These are phyloP conservation scores for Peromyscus leucopus DNA, from an alignment of 2,113 vertebrate species.

Conservation along the genomic window DNA sequence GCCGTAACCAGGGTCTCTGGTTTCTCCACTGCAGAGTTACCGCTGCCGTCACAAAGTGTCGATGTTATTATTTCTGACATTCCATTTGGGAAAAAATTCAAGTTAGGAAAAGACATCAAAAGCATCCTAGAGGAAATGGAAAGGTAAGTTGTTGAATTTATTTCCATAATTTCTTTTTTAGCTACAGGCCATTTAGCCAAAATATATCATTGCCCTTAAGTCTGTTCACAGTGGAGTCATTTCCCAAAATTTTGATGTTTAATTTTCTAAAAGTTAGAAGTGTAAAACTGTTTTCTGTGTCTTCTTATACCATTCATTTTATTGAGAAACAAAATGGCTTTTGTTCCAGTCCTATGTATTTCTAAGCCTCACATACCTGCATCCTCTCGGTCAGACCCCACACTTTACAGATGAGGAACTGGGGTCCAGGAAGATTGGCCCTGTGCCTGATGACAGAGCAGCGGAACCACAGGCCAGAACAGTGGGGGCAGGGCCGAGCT, in stretches of 20 bases:
- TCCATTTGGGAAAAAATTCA: slow-evolving; percentile 96
- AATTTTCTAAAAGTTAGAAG: slow-evolving; percentile 57
- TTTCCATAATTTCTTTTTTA: slow-evolving; percentile 44
- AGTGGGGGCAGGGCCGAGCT: not conserved
- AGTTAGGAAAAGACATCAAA: slow-evolving; percentile 87
- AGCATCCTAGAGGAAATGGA: slow-evolving; percentile 93
- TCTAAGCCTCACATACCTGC: not conserved
- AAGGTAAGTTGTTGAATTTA: slow-evolving; percentile 86
- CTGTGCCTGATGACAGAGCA: not conserved
- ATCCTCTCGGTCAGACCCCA: not conserved
- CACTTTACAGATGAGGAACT: not conserved
- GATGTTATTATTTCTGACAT: slow-evolving; percentile 93
- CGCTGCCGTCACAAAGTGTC: slow-evolving; percentile 89
- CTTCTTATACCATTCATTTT: slow-evolving; percentile 15
- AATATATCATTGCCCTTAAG: slow-evolving; percentile 38
- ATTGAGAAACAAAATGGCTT: not conserved
- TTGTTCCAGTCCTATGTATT: not conserved
- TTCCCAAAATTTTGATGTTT: slow-evolving; percentile 31
- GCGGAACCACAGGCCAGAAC: not conserved
- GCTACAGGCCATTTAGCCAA: slow-evolving; percentile 23
- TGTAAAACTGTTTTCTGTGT: slow-evolving; percentile 12
- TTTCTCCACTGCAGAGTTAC: slow-evolving; percentile 87
- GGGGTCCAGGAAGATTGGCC: not conserved
- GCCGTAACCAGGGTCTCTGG: slow-evolving; percentile 29
- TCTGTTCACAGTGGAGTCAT: slow-evolving; percentile 20